These are phyloP conservation scores for Poeciliopsis prolifica DNA, from an alignment of 2,113 vertebrate species.

Conservation along the genomic window DNA sequence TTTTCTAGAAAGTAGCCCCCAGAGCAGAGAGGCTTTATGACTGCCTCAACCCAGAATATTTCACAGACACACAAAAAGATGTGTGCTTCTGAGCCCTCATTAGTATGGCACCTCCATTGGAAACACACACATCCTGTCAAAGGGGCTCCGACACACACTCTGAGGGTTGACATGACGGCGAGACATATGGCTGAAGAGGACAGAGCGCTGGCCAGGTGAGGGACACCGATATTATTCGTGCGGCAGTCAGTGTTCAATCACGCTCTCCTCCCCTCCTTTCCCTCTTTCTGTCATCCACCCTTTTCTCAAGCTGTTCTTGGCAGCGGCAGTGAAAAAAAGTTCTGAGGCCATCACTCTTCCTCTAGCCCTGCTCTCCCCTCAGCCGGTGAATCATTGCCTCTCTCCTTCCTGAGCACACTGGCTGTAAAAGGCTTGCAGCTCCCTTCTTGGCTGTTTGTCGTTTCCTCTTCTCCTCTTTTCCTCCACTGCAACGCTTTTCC, in stretches of 20 bases:
- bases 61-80: neutral
- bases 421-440: conserved; percentile 41
- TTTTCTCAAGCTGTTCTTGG: conserved; percentile 62
- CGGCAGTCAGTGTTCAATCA: conserved; percentile 56
- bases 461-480: neutral
- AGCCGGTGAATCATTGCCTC: conserved; percentile 40
- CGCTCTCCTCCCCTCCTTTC: conserved; percentile 36
- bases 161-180: conserved; percentile 44
- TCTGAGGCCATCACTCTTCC: conserved; percentile 61
- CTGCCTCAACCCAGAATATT: conserved; percentile 12
- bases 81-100: conserved; percentile 6
- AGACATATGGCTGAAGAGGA: conserved; percentile 37
- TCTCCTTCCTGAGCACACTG: conserved; percentile 29
- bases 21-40: neutral
- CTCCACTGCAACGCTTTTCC: neutral
- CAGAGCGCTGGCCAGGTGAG: conserved; percentile 57
- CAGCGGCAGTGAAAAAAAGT: conserved; percentile 54
- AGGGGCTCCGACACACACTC: conserved; percentile 16
- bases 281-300: conserved; percentile 47
- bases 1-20: conserved; percentile 35
- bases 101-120: neutral
- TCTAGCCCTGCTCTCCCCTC: conserved; percentile 38
- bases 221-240: conserved; percentile 67
- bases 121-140: conserved; percentile 14
- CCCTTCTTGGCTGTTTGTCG: conserved; percentile 17